Evolutionary conservation across 2,113 vertebrate species (phyloP).

Genomic region (Gorsachius goisagi): DNA sequence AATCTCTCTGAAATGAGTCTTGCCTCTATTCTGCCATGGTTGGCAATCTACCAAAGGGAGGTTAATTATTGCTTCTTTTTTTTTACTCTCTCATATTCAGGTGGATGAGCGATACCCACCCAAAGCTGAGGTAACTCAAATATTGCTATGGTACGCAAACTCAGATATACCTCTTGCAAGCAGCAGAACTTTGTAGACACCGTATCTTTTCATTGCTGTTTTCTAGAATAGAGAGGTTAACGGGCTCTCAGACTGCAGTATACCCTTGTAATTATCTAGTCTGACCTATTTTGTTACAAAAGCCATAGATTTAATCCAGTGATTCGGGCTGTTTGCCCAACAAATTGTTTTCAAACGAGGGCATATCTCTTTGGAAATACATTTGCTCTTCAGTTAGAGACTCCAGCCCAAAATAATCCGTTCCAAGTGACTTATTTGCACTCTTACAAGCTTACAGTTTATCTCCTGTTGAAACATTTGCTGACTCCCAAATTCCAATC

Average conservation of each 20-base stretch:
- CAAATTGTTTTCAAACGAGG: not conserved
- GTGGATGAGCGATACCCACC: not conserved
- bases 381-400: not conserved
- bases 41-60: not conserved
- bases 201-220: not conserved
- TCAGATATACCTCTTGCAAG: not conserved
- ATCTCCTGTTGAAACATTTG: not conserved
- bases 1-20: not conserved
- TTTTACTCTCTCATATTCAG: not conserved
- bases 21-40: not conserved
- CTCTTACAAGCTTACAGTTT: not conserved
- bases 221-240: not conserved
- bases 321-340: not conserved
- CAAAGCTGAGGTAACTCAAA: not conserved
- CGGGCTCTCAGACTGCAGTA: not conserved
- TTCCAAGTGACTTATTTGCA: not conserved
- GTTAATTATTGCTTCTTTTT: not conserved
- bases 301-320: not conserved
- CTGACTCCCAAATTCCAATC: not conserved
- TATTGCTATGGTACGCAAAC: not conserved
- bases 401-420: not conserved
- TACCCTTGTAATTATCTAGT: not conserved
- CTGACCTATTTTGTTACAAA: not conserved
- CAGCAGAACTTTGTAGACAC: not conserved
- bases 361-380: not conserved